Evolutionary conservation across 2,113 vertebrate genomes (phyloP).

Genomic region (Takifugu bimaculatus): DNA sequence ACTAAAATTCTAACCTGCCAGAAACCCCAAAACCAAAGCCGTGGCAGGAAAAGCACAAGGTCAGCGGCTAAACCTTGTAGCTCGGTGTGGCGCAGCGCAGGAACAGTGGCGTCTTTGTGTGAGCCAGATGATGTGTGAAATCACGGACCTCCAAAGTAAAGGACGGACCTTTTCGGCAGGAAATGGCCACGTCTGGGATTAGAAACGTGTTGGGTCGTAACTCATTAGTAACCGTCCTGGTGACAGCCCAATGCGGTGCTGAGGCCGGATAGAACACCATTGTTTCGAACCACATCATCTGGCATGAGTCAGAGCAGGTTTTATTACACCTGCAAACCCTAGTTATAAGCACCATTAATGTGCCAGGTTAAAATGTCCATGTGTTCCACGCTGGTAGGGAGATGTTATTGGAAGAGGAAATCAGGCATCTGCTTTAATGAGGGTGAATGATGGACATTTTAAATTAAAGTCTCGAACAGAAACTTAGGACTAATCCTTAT

Average conservation of each 20-base stretch:
- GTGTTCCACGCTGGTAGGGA: conserved; percentile 1
- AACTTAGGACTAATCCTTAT: no score
- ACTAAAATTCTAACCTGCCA: not conserved
- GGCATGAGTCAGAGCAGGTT: conserved; percentile 37
- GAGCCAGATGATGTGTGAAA: conserved; percentile 45
- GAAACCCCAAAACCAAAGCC: conserved; percentile 7
- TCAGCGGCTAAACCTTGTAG: conserved; percentile 4
- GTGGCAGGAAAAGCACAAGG: conserved; percentile 16
- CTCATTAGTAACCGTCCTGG: conserved; percentile 19
- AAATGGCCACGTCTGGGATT: conserved; percentile 30
- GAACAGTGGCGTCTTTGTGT: conserved; percentile 54
- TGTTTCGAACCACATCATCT: conserved; percentile 30
- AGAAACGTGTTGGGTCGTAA: conserved; percentile 42
- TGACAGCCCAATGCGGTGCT: not conserved
- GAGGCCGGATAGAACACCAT: conserved; percentile 19
- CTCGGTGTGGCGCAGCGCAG: conserved; percentile 21
- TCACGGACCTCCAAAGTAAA: conserved; percentile 41
- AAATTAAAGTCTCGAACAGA: no score
- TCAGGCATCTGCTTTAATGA: no score
- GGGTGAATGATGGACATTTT: no score
- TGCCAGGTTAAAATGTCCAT: conserved; percentile 21
- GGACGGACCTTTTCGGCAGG: conserved; percentile 43
- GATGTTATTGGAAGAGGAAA: no score
- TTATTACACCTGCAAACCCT: conserved; percentile 37
- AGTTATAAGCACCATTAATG: conserved; percentile 38